Percentiles rank a stretch among this genome's conserved stretches.
Conservation (phyloP, 2,888 invertebrate species). For the Eudasyphora cyanicolor region DNA sequence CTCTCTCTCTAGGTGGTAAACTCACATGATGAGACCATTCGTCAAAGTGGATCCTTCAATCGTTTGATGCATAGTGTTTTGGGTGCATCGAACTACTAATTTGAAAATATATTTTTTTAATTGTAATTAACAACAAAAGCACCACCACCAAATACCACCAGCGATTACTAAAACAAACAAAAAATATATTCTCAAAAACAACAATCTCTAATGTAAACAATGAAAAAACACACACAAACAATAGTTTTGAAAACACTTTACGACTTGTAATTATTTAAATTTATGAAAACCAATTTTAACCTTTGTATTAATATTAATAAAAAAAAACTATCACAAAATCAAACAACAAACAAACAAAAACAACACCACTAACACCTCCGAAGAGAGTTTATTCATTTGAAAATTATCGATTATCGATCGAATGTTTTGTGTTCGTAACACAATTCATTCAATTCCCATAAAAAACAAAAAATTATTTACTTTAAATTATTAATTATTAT, state of each 20-base stretch:
- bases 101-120: slow-evolving; percentile 54
- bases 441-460: slow-evolving; percentile 15
- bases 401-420: slow-evolving; percentile 32
- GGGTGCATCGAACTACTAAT: slow-evolving; percentile 86
- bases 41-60: slow-evolving; percentile 95
- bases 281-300: slow-evolving; percentile 48
- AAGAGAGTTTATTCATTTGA: slow-evolving; percentile 14
- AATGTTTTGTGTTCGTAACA: not conserved
- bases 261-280: slow-evolving; percentile 42
- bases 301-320: slow-evolving; percentile 51
- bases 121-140: slow-evolving; percentile 47
- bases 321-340: slow-evolving; percentile 38
- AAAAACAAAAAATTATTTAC: slow-evolving; percentile 4
- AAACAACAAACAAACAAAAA: slow-evolving; percentile 12
- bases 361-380: slow-evolving; percentile 39
- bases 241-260: slow-evolving; percentile 44
- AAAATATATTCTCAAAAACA: slow-evolving; percentile 35
- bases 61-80: slow-evolving; percentile 95
- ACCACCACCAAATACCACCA: slow-evolving; percentile 2
- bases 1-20: slow-evolving; percentile 77
- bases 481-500: slow-evolving; percentile 20
- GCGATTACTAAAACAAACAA: slow-evolving; percentile 39
- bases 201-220: slow-evolving; percentile 43
- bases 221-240: too few species aligned
- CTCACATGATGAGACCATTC: slow-evolving; percentile 88